phyloP scores from a whole-genome alignment of 2,888 invertebrate species.

The Trimorus sp. region DNA sequence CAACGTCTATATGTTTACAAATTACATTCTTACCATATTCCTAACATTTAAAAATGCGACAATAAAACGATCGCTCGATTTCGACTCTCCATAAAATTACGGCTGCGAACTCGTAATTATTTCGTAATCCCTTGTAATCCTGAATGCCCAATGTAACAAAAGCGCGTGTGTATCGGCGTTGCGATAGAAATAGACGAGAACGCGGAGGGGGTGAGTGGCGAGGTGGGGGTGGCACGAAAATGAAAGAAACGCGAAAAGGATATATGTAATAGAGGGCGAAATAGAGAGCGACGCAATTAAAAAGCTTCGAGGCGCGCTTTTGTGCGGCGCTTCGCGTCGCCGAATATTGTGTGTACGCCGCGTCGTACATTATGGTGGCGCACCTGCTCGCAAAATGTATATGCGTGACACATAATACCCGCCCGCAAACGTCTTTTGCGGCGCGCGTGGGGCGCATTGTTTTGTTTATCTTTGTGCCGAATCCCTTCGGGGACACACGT shows the following conservation, averaged over 20 bases:
- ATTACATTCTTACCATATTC: not conserved
- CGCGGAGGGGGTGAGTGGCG: not conserved
- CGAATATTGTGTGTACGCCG: slow-evolving; percentile 47
- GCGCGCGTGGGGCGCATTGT: slow-evolving; percentile 32
- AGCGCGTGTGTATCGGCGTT: too few species aligned
- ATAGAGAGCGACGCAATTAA: slow-evolving; percentile 71
- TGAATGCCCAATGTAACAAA: slow-evolving; percentile 7
- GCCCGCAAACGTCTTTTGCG: slow-evolving; percentile 24
- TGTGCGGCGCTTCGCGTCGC: slow-evolving; percentile 60
- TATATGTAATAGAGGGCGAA: slow-evolving; percentile 55
- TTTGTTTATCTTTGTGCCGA: slow-evolving; percentile 44
- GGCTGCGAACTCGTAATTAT: slow-evolving; percentile 35
- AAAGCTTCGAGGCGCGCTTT: slow-evolving; percentile 72
- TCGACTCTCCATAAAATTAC: slow-evolving; percentile 26
- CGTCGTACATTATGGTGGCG: slow-evolving; percentile 42
- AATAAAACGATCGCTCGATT: slow-evolving; percentile 35
- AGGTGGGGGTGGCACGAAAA: slow-evolving; percentile 5
- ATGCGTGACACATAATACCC: slow-evolving; percentile 46
- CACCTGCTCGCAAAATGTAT: slow-evolving; percentile 45
- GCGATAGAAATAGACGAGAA: too few species aligned
- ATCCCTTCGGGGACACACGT: too few species aligned
- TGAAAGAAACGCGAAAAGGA: slow-evolving; percentile 44
- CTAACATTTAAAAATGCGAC: not conserved
- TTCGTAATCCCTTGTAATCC: slow-evolving; percentile 44
- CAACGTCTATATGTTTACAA: too few species aligned